Evolutionary conservation across 2,888 invertebrate species (phyloP).

Genomic region (Dryomyza anilis): DNA sequence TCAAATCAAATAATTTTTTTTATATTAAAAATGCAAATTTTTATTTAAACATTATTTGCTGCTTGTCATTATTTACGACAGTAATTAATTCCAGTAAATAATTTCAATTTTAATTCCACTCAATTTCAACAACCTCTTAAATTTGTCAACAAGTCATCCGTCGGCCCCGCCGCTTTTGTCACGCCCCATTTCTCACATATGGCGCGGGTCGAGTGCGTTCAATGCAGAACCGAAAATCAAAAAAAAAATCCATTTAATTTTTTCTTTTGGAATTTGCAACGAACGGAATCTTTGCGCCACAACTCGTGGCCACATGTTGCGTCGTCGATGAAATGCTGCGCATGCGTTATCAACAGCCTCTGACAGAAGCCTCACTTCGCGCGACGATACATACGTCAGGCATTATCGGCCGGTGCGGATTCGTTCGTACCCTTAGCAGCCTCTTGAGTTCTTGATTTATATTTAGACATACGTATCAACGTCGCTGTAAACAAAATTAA

Average conservation of each 20-base stretch:
- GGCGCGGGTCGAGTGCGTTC: not conserved
- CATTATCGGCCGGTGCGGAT: not conserved
- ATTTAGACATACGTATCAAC: constrained; percentile 26
- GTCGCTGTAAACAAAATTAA: constrained; percentile 11
- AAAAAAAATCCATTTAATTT: not conserved
- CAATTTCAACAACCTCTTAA: constrained; percentile 24
- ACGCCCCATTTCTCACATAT: constrained; percentile 21
- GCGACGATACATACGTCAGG: not conserved
- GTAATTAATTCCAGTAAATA: too few relatives aligned
- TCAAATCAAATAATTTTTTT: too few relatives aligned
- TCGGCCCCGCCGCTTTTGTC: constrained; percentile 12
- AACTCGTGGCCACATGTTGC: constrained; percentile 21
- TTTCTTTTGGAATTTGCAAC: too few relatives aligned
- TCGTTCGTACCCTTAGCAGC: constrained; percentile 7
- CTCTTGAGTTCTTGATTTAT: constrained; percentile 26
- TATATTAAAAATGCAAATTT: too few relatives aligned
- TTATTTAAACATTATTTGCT: too few relatives aligned
- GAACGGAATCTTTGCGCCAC: not conserved
- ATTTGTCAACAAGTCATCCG: constrained; percentile 23
- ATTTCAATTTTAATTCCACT: too few relatives aligned
- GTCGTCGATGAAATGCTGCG: not conserved
- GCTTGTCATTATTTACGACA: too few relatives aligned
- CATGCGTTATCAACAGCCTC: constrained; percentile 4
- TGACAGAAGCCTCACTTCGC: not conserved
- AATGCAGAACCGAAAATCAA: too few relatives aligned